Evolutionary conservation across 2,113 vertebrate species (phyloP).

Genomic region (Ceyx cyanopectus): DNA sequence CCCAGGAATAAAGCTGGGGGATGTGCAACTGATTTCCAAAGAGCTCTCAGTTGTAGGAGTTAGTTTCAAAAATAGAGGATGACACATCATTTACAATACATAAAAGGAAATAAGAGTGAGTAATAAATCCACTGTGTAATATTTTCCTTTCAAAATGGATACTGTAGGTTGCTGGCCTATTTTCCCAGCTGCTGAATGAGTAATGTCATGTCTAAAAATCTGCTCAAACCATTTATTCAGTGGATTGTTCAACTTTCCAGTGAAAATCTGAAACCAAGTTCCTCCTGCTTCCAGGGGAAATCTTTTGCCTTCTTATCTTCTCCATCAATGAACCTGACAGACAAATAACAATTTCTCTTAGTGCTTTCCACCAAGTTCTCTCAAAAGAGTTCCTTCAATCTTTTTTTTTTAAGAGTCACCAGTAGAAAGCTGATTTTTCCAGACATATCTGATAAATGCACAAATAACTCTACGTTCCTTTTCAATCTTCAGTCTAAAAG

Average conservation of each 20-base stretch:
- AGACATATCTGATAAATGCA: not conserved
- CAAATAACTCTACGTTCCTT: not conserved
- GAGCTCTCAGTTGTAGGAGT: not conserved
- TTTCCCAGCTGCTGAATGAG: slow-evolving; percentile 57
- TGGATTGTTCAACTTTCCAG: not conserved
- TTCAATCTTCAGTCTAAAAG: not conserved
- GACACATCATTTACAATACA: slow-evolving; percentile 39
- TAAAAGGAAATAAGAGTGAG: slow-evolving; percentile 47
- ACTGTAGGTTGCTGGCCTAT: slow-evolving; percentile 39
- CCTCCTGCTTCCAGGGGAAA: not conserved
- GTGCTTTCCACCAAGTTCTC: not conserved
- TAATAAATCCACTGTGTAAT: slow-evolving; percentile 49
- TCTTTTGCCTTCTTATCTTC: not conserved
- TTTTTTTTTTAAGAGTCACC: not conserved
- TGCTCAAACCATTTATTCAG: not conserved
- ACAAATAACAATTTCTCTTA: not conserved
- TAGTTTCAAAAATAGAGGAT: slow-evolving; percentile 55
- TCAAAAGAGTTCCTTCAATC: not conserved
- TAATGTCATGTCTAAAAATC: slow-evolving; percentile 24
- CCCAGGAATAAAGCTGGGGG: not conserved
- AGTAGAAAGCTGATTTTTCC: not conserved
- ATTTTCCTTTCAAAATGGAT: slow-evolving; percentile 45
- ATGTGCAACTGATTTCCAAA: slow-evolving; percentile 35
- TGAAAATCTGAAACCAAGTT: not conserved
- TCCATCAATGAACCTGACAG: not conserved